A percentile compares a stretch with the other conserved stretches of the same genome.
These are phyloP conservation scores for Ethmia dodecea DNA, from an alignment of 2,888 invertebrate genomes.

Conservation along the genomic window DNA sequence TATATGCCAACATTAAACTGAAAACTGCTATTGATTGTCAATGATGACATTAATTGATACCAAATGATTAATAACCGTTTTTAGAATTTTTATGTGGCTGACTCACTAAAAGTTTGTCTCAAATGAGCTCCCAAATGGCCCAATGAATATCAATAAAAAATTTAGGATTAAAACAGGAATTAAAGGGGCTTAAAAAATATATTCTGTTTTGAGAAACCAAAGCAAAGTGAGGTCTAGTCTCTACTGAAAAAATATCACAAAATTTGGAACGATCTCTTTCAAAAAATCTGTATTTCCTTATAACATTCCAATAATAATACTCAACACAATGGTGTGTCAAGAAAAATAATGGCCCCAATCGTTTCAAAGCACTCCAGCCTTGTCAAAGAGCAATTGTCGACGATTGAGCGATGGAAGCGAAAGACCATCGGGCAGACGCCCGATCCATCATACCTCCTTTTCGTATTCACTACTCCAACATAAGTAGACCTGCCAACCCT, in stretches of 20 bases:
- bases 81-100: too few relatives aligned
- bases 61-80: too few relatives aligned
- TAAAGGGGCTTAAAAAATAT: too few relatives aligned
- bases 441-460: conserved; percentile 65
- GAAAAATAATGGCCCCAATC: conserved; percentile 65
- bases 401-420: conserved; percentile 70
- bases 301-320: not conserved
- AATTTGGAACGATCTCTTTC: not conserved
- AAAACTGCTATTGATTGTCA: too few relatives aligned
- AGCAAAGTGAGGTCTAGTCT: too few relatives aligned
- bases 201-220: too few relatives aligned
- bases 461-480: conserved; percentile 39
- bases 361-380: conserved; percentile 44
- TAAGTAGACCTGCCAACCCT: conserved; percentile 25
- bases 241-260: not conserved
- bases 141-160: too few relatives aligned
- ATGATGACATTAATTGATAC: too few relatives aligned
- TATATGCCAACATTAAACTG: too few relatives aligned
- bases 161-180: too few relatives aligned
- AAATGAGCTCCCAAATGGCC: too few relatives aligned
- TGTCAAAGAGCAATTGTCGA: conserved; percentile 65
- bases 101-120: too few relatives aligned
- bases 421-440: conserved; percentile 60
- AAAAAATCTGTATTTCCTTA: not conserved
- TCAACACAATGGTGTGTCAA: conserved; percentile 23